phyloP scores from a whole-genome alignment of 2,888 invertebrate genomes.

The Drosophila anomalata region DNA sequence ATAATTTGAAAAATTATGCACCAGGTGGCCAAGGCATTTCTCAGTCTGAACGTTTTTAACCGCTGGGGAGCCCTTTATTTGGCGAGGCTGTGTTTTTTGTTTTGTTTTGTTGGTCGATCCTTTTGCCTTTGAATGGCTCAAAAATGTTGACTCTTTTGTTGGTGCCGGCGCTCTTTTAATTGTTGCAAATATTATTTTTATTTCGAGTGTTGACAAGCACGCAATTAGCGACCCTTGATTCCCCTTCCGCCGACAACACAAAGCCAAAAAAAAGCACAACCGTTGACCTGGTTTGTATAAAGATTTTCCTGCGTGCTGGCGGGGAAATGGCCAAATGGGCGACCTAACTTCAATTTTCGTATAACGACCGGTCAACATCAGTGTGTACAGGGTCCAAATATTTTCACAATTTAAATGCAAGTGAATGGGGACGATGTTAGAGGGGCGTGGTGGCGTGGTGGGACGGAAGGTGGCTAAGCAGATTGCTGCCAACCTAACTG shows the following conservation, averaged over 20 bases:
- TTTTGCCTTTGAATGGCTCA: conserved; percentile 27
- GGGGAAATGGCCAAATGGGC: conserved; percentile 13
- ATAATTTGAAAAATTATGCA: conserved; percentile 41
- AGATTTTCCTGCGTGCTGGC: conserved; percentile 25
- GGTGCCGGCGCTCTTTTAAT: conserved; percentile 43
- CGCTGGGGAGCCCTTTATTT: conserved; percentile 23
- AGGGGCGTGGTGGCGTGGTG: not conserved
- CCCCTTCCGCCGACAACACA: not conserved
- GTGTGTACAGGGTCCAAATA: conserved; percentile 59
- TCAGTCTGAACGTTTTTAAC: conserved; percentile 1
- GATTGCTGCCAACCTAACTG: conserved; percentile 71
- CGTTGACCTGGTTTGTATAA: conserved; percentile 40
- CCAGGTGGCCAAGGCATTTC: conserved; percentile 26
- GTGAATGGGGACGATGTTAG: conserved; percentile 26
- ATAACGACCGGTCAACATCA: conserved; percentile 37
- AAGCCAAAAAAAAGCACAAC: conserved; percentile 1
- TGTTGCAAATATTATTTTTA: conserved; percentile 64
- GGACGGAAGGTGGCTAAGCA: conserved; percentile 58
- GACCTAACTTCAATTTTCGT: conserved; percentile 53
- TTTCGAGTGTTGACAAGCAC: conserved; percentile 64
- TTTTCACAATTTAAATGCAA: conserved; percentile 77
- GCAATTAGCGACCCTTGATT: conserved; percentile 61
- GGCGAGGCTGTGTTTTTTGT: conserved; percentile 11
- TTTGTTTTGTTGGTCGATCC: conserved; percentile 6
- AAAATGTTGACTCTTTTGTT: conserved; percentile 32